These are phyloP conservation scores for Tragelaphus imberbis DNA, from an alignment of 2,113 vertebrate species.

Conservation along the genomic window DNA sequence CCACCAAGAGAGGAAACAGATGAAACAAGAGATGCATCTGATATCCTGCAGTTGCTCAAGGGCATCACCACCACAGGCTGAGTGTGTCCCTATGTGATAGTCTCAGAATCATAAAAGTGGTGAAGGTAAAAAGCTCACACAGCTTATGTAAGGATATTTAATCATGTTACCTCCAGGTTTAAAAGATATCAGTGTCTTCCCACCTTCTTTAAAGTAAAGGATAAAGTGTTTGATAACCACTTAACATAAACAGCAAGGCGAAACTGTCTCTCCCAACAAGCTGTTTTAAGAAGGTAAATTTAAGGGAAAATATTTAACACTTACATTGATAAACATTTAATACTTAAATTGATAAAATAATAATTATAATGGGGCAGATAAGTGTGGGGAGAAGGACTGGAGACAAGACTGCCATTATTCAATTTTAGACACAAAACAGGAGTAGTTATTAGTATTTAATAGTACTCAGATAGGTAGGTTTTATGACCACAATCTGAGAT, in stretches of 20 bases:
- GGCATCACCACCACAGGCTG: background rate
- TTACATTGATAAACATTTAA: background rate
- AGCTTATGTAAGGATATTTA: background rate
- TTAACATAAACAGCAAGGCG: background rate
- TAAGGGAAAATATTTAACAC: background rate
- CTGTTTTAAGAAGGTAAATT: background rate
- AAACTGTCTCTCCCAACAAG: background rate
- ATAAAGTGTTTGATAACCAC: background rate
- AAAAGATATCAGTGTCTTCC: background rate
- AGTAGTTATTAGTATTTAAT: background rate
- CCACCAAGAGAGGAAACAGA: background rate
- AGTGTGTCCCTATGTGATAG: background rate
- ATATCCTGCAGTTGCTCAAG: background rate
- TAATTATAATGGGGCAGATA: background rate
- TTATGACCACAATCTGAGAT: background rate
- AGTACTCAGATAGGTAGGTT: background rate
- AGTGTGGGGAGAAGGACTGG: background rate
- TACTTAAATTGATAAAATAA: background rate
- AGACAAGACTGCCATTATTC: background rate
- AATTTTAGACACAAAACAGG: constrained; percentile 17
- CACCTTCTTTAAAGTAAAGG: constrained; percentile 4
- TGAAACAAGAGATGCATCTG: background rate
- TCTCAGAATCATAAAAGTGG: background rate
- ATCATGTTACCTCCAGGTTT: background rate
- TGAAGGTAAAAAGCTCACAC: background rate